These are phyloP conservation scores for Conomelus anceps DNA, from an alignment of 2,888 invertebrate genomes.

Conservation along the genomic window DNA sequence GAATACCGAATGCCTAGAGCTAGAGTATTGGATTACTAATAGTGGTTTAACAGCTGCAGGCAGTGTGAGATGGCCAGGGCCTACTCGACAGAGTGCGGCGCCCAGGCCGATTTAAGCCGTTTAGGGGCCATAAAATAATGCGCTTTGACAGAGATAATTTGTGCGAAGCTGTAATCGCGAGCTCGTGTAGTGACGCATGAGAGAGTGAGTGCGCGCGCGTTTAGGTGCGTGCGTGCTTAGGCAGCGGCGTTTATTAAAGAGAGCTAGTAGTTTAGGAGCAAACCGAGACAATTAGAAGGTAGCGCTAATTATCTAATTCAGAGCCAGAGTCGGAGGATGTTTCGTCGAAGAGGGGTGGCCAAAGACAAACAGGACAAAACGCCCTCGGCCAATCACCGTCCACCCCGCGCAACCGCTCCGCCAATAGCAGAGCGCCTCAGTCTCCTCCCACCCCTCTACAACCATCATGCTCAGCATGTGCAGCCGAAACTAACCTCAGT, in stretches of 20 bases:
- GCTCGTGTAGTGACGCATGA: neutral
- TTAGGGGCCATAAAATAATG: slow-evolving; percentile 9
- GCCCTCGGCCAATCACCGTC: slow-evolving; percentile 24
- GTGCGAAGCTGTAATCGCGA: neutral
- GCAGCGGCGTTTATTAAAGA: slow-evolving; percentile 1
- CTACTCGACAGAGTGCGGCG: neutral
- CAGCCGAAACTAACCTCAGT: slow-evolving; percentile 6
- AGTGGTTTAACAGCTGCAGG: neutral
- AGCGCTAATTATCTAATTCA: slow-evolving; percentile 12
- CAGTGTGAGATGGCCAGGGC: neutral
- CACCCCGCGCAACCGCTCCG: slow-evolving; percentile 11
- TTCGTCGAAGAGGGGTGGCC: neutral
- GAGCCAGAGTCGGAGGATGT: neutral
- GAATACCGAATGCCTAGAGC: neutral
- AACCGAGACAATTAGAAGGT: slow-evolving; percentile 1
- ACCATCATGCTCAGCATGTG: slow-evolving; percentile 23
- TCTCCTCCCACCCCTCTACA: slow-evolving; percentile 10
- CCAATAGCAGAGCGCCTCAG: slow-evolving; percentile 12
- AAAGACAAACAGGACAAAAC: slow-evolving; percentile 23
- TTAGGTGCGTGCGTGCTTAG: neutral
- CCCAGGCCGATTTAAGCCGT: neutral
- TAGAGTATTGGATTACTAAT: neutral
- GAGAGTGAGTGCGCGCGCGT: neutral
- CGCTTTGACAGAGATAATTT: slow-evolving; percentile 11
- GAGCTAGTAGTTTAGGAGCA: neutral